These are phyloP conservation scores for Entomobrya multifasciata DNA, from an alignment of 2,888 invertebrate genomes.

Conservation along the genomic window DNA sequence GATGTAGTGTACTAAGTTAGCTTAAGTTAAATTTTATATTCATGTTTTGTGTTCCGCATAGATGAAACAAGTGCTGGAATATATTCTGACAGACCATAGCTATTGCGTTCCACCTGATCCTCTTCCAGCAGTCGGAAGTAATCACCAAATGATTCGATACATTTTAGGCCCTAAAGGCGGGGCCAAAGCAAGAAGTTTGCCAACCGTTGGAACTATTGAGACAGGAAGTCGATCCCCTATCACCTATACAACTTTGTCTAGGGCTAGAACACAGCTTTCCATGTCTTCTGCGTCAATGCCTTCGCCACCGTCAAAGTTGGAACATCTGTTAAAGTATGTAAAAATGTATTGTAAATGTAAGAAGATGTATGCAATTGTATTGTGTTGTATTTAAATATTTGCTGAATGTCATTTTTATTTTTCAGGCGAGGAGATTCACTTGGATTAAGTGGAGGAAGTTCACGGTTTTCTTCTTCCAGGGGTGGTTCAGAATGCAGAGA, in stretches of 20 bases:
- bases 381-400: no score
- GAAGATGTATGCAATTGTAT: no score
- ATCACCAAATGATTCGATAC: slow-evolving; percentile 67
- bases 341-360: not conserved
- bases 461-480: not conserved
- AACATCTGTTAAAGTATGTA: slow-evolving; percentile 63
- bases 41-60: slow-evolving; percentile 16
- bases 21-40: no score
- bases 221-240: slow-evolving; percentile 33
- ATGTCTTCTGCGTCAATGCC: slow-evolving; percentile 34
- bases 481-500: slow-evolving; percentile 68
- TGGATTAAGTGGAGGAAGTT: not conserved
- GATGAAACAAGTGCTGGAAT: slow-evolving; percentile 73
- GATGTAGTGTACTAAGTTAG: no score
- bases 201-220: slow-evolving; percentile 12
- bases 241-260: not conserved
- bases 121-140: slow-evolving; percentile 62
- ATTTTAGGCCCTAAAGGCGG: slow-evolving; percentile 68
- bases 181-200: slow-evolving; percentile 52
- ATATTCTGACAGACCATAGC: slow-evolving; percentile 74
- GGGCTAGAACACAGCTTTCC: slow-evolving; percentile 40
- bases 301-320: slow-evolving; percentile 59
- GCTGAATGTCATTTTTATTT: no score
- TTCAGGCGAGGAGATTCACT: slow-evolving; percentile 32
- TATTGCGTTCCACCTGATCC: slow-evolving; percentile 71